phyloP scores from a whole-genome alignment of 2,113 vertebrate genomes.

The Atlantisia rogersi region DNA sequence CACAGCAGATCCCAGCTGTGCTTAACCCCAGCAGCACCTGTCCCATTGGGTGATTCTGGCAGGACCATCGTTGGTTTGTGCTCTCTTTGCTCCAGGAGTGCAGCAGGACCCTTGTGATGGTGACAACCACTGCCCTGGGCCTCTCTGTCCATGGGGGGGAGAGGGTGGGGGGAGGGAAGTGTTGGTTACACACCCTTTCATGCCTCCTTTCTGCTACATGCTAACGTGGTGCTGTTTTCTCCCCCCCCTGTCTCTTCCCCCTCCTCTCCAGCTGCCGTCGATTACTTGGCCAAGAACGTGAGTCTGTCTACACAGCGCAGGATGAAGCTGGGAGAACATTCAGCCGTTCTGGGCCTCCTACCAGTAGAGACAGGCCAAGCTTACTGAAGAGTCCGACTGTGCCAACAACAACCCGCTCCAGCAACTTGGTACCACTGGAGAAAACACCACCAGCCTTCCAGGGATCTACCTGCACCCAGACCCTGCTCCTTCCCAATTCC shows the following conservation, averaged over 20 bases:
- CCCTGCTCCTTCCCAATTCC: background rate
- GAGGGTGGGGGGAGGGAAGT: no score
- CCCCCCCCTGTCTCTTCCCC: background rate
- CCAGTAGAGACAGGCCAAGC: constrained; percentile 99
- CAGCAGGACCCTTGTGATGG: background rate
- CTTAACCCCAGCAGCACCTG: background rate
- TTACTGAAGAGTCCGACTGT: constrained; percentile 76
- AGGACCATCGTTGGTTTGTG: background rate
- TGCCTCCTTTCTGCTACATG: background rate
- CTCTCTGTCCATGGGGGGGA: background rate
- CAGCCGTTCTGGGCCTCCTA: constrained; percentile 94
- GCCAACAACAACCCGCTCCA: background rate
- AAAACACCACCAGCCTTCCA: constrained; percentile 33
- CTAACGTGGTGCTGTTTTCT: background rate
- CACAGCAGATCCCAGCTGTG: no score
- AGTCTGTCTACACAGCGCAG: constrained; percentile 96
- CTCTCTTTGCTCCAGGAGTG: background rate
- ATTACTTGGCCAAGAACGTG: constrained; percentile 99
- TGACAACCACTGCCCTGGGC: background rate
- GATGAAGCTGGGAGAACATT: constrained; percentile 98
- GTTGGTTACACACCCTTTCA: background rate
- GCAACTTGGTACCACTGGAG: background rate
- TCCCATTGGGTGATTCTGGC: background rate
- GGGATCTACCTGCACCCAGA: constrained; percentile 3
- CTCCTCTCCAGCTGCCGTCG: constrained; percentile 87